A percentile compares a stretch with the other conserved stretches of the same genome.
These are phyloP conservation scores for Tyria jacobaeae DNA, from an alignment of 2,888 invertebrate species.

Conservation along the genomic window DNA sequence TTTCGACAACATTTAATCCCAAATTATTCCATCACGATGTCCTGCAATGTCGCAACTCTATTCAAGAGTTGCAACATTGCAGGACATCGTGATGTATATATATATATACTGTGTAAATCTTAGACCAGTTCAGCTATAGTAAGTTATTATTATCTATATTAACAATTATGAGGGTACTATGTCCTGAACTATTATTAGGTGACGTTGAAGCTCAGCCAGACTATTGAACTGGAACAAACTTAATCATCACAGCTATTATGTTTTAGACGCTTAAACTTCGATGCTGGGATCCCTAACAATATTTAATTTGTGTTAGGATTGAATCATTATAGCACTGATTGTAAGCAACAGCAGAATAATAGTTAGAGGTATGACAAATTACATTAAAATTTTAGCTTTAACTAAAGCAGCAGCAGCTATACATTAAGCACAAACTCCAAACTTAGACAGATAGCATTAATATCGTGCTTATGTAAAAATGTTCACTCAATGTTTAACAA, in stretches of 20 bases:
- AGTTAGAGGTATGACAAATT: too few relatives aligned
- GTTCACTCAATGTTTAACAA: too few relatives aligned
- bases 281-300: not conserved
- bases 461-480: too few relatives aligned
- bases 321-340: too few relatives aligned
- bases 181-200: slow-evolving; percentile 19
- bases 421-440: too few relatives aligned
- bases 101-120: not conserved
- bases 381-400: too few relatives aligned
- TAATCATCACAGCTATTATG: slow-evolving; percentile 27
- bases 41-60: not conserved
- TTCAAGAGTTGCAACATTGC: too few relatives aligned
- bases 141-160: slow-evolving; percentile 20
- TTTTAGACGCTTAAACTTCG: slow-evolving; percentile 1
- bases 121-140: not conserved
- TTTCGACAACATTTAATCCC: not conserved
- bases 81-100: too few relatives aligned
- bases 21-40: not conserved
- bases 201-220: slow-evolving; percentile 22
- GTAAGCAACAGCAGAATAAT: too few relatives aligned
- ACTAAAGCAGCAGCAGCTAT: too few relatives aligned
- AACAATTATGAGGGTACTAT: slow-evolving; percentile 25
- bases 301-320: too few relatives aligned
- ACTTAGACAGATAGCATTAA: too few relatives aligned
- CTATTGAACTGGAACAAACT: slow-evolving; percentile 37